These are phyloP conservation scores for Aphelinus certus DNA, from an alignment of 1,140 invertebrate species.

Conservation along the genomic window DNA sequence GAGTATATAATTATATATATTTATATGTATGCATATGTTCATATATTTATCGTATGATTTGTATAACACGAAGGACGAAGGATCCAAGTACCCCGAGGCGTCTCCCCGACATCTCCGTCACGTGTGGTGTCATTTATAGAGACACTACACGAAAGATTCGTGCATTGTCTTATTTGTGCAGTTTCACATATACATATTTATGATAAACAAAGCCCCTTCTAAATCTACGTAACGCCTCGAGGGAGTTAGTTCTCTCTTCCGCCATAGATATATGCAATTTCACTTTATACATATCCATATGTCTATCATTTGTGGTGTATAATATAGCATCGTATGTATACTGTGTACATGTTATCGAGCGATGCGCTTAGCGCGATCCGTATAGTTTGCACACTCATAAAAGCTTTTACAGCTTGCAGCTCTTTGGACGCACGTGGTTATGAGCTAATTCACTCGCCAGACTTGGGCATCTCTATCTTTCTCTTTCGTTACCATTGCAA, in stretches of 20 bases:
- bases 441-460: too few relatives aligned
- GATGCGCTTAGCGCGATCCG: constrained; percentile 16
- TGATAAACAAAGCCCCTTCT: too few relatives aligned
- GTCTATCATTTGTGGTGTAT: constrained; percentile 14
- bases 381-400: not conserved
- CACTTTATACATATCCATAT: constrained; percentile 4
- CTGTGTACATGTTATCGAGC: constrained; percentile 35
- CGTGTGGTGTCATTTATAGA: too few relatives aligned
- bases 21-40: not conserved
- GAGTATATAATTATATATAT: constrained; percentile 21
- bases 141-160: too few relatives aligned
- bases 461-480: too few relatives aligned
- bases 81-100: constrained; percentile 14
- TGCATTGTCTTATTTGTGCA: too few relatives aligned
- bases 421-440: too few relatives aligned
- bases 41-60: constrained; percentile 26
- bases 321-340: constrained; percentile 30
- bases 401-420: too few relatives aligned
- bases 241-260: constrained; percentile 19
- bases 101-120: not conserved
- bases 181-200: too few relatives aligned
- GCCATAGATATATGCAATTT: not conserved
- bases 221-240: not conserved
- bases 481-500: too few relatives aligned
- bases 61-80: constrained; percentile 26